Base-by-base conservation (phyloP, 2,113 vertebrate species). In the Machaerirhynchus nigripectus region DNA sequence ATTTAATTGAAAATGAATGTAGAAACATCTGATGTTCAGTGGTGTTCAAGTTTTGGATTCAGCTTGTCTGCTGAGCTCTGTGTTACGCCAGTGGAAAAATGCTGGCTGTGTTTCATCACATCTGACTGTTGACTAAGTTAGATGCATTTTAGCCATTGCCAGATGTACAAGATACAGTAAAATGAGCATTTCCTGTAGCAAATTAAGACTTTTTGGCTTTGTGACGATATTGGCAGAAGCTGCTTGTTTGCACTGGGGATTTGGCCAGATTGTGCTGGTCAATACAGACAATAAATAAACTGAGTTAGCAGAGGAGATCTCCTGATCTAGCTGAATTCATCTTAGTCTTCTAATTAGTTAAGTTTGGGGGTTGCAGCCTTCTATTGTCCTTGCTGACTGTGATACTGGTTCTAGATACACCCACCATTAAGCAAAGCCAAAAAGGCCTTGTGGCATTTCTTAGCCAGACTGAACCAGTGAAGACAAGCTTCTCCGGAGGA, bases 231-330 rank as follows among this genome's bases (percentile, higher is more conserved):
- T 97, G 93, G 91, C 97, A 95, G 59, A 94, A 97, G 79, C 80
- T 77, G 60, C 81, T 89, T 97, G 93, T 96, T 96, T 97, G 85
- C 94, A 26, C 88, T 93, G 86, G 90, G 89, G 90, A 93, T 95
- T 97, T 96, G 91, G 88, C 96, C 94, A 97, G 95, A 94, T 97
- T 97, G 89, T 92, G 93, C 95, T 11, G 96, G 94, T 97, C 96
- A 93, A 63, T 92, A 84, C 85, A 90, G 94, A 95, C 86, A 87
- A 90, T 95, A 92, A 87, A 90, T 95, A 92, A 93, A 92, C 52
- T 35, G 75, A 94, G 61, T 92, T 89, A 97, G 57, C 55, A 79
- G 24, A 78, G 75, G 52, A 93, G 81, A 73, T 87, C 60, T 94
- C 76, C 76, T 46, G 70, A 60, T 80, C 56, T 82, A 75, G 67